Evolutionary conservation across 1,140 invertebrate genomes (phyloP).

Genomic region (Drosophila obscura): DNA sequence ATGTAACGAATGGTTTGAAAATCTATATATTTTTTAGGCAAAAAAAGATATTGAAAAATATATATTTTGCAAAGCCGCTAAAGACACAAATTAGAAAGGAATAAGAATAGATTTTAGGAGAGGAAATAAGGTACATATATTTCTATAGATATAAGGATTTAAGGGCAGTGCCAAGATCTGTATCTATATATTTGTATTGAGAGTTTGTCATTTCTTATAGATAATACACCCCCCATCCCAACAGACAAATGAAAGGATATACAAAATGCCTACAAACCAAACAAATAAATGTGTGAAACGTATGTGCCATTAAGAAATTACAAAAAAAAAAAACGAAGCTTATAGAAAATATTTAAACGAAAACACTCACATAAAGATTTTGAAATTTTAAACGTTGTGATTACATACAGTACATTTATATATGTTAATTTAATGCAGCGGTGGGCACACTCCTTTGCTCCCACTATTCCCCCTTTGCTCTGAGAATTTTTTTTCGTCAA

Average conservation of each 20-base stretch:
- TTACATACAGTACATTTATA: conserved; percentile 45
- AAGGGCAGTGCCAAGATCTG: conserved; percentile 35
- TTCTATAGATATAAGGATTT: conserved; percentile 34
- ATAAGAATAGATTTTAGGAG: conserved; percentile 23
- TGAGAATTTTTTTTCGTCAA: too few relatives aligned
- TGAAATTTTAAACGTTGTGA: conserved; percentile 78
- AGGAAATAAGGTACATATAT: conserved; percentile 28
- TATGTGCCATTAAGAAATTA: conserved; percentile 71
- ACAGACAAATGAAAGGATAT: conserved; percentile 26
- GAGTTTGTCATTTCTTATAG: conserved; percentile 48
- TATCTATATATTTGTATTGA: conserved; percentile 45
- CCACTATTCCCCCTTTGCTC: too few relatives aligned
- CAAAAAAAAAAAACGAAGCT: conserved; percentile 32
- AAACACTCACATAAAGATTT: conserved; percentile 37
- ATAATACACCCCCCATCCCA: conserved; percentile 20
- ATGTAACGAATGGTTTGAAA: conserved; percentile 71
- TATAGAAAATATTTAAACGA: conserved; percentile 15
- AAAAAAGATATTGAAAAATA: conserved; percentile 25
- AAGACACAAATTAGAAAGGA: conserved; percentile 58
- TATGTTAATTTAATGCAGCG: conserved; percentile 3
- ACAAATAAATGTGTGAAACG: conserved; percentile 66
- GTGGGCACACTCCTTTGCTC: too few relatives aligned
- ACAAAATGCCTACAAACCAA: conserved; percentile 18
- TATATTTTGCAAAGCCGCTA: conserved; percentile 74
- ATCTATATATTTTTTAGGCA: conserved; percentile 49